phyloP scores from a whole-genome alignment of 2,888 invertebrate genomes.

The Idaea dimidiata region DNA sequence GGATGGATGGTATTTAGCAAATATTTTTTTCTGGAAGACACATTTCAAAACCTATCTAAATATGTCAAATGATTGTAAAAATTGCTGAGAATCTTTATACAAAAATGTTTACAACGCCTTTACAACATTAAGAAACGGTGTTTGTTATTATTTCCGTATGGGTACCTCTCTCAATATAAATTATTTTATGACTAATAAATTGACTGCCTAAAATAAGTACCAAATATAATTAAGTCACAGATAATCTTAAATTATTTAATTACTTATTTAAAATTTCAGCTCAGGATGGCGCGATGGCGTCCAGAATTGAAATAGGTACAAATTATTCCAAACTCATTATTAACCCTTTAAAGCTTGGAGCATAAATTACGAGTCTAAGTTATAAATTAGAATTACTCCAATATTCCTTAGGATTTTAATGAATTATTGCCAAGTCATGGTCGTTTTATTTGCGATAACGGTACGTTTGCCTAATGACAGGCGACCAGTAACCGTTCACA shows the following conservation, averaged over 20 bases:
- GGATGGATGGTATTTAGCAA: too few relatives aligned
- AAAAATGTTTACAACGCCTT: too few relatives aligned
- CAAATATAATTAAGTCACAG: background rate
- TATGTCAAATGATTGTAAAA: too few relatives aligned
- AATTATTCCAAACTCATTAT: background rate
- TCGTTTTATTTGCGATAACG: background rate
- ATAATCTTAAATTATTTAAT: background rate
- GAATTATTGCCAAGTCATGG: background rate
- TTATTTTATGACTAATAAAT: background rate
- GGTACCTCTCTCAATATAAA: too few relatives aligned
- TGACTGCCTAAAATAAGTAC: background rate
- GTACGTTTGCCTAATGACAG: background rate
- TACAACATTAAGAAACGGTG: too few relatives aligned
- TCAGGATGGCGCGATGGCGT: background rate
- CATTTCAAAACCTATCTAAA: too few relatives aligned
- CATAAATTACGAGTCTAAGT: background rate
- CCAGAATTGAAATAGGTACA: background rate
- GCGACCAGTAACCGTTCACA: slow-evolving; percentile 23
- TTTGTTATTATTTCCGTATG: too few relatives aligned
- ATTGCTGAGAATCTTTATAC: too few relatives aligned
- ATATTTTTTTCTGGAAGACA: too few relatives aligned
- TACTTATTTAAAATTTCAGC: background rate
- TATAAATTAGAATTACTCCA: slow-evolving; percentile 1
- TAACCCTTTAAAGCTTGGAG: background rate
- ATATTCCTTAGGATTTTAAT: background rate